These are phyloP conservation scores for Copidosoma floridanum DNA, from an alignment of 1,140 invertebrate species.

Conservation along the genomic window DNA sequence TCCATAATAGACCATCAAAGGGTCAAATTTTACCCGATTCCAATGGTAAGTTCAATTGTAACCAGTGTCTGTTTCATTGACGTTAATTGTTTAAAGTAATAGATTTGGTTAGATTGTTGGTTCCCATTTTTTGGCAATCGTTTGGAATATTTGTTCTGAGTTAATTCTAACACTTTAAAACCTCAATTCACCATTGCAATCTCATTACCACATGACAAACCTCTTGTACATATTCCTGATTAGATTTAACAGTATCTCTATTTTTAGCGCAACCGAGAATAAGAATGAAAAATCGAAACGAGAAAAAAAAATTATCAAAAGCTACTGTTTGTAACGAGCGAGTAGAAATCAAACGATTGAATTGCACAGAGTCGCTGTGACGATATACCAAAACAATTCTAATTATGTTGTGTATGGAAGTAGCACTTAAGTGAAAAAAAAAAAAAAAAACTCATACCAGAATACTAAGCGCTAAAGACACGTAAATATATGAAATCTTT, in stretches of 20 bases:
- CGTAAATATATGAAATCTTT: conserved; percentile 20
- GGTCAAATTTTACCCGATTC: too few species aligned
- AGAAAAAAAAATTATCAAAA: background rate
- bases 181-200: conserved; percentile 4
- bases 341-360: conserved; percentile 51
- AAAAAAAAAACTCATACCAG: conserved; percentile 21
- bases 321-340: conserved; percentile 28
- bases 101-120: too few species aligned
- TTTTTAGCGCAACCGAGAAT: conserved; percentile 13
- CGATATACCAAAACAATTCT: conserved; percentile 56
- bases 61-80: too few species aligned
- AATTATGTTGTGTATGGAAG: conserved; percentile 33
- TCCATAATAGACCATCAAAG: too few species aligned
- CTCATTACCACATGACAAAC: background rate
- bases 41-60: too few species aligned
- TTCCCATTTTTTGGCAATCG: too few species aligned
- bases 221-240: conserved; percentile 10
- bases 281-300: conserved; percentile 14
- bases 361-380: conserved; percentile 55
- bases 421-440: conserved; percentile 24
- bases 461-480: too few species aligned
- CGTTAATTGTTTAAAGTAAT: too few species aligned
- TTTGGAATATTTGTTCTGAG: background rate
- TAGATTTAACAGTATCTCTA: conserved; percentile 13
- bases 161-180: conserved; percentile 4